Base-by-base conservation (phyloP, 2,797 vertebrate genomes). In the Acrocephalus scirpaceus region DNA sequence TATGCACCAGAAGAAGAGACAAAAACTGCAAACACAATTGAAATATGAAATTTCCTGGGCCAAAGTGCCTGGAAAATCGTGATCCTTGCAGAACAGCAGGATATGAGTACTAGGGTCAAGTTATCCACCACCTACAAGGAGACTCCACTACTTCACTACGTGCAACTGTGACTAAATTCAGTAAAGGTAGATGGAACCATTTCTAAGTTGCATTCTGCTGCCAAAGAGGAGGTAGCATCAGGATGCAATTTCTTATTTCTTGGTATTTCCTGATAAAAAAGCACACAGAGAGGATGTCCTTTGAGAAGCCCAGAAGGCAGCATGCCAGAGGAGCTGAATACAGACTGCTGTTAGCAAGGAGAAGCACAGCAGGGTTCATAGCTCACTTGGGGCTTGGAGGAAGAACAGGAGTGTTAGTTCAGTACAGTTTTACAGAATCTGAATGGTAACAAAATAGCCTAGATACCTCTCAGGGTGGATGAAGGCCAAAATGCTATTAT, bases 261-360 rank as follows among this genome's bases (percentile, higher is more conserved):
- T 81, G n/a, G 72, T 74, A 50, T 83, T 84, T 54, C 30, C 79
- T 71, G 65, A 73, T 61, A 80, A 66, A 94, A 83, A 40, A 87
- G 34, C 16, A 25, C 45, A 58, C 18, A 65, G 58, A 94, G 61
- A 94, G 26, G 32, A 86, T 71, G 56, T 65, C 90, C 62, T 96
- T 87, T 11, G 29, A 94, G 88, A 92, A 90, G 29, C 25, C 69
- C 48, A 86, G 48, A 75, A 77, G 71, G 84, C 82, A 93, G 54
- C 29, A 75, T 65, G 85, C 90, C 92, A 96, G 71, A 95, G 64
- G 16, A 90, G 71, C 25, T 72, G 64, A 91, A 79, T 42, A 71
- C 27, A 69, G 60, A 77, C 67, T 78, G 58, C 67, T 70, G n/a
- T 56, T 67, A 88, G 61, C 48, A 87, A 71, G 64, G 40, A 90